Evolutionary conservation across 2,797 vertebrate genomes (phyloP), one percentile per base, ranked within the genome.

Genomic region (Sebastes minor): DNA sequence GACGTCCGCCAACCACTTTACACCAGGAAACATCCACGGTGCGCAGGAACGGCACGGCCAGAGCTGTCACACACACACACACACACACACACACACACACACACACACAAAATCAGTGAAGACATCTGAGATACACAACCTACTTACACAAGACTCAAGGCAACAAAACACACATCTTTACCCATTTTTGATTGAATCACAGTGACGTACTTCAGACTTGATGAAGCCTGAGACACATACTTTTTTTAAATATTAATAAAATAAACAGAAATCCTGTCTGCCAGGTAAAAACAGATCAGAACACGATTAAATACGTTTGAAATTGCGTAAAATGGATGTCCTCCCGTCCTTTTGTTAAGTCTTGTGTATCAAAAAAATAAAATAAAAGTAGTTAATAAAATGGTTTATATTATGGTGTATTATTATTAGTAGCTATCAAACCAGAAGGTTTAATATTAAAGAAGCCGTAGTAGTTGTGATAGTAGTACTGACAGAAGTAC

Each of bases 11-110:
- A 49, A 98, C 95, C 88, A 95, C 96, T 82, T 98, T 98, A 93
- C 96, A 97, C 98, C 98, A 99, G 78, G 98, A 99, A 63, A 99
- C 91, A 76, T 96, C 94, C 89, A 99, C 75, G 11, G 82, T 91
- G 93, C 91, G 89, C 89, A 99, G 96, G 90, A 93, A 94, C 71
- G 95, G 87, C 71, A 94, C 93, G 3, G 91, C 93, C 72, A 97
- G 90, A 38, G 96, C 97, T 99, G 85, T 87, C 5, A 73, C 35
- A 85, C 71, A 84, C 38, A 73, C 18, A 75, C 35, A 82, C 42
- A 74, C 11, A 62, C 32, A 35, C 20, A 59, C 18, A 70, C 22
- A 57, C 30, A 32, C 30, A 32, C 30, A 8, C 30, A 30, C 33
- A 35, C 33, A 35, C 33, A 35, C 33, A 35, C 32, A 33, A 33